Percentiles rank a stretch among this genome's conserved stretches.
Conservation (phyloP, 2,888 invertebrate genomes). For the Polietes domitor region DNA sequence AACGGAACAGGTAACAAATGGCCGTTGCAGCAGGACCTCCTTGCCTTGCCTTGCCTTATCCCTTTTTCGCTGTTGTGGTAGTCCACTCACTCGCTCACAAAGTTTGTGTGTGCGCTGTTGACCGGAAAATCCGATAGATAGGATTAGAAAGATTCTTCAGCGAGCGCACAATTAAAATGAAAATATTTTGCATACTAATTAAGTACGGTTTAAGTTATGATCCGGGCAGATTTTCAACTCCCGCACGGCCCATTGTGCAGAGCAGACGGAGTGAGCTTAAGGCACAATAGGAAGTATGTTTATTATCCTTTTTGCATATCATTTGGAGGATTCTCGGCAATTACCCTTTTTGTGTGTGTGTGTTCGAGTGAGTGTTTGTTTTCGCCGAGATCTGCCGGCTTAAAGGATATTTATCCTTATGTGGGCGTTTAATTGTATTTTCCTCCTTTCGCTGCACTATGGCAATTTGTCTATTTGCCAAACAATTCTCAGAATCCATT, state of each 20-base stretch:
- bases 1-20: conserved; percentile 49
- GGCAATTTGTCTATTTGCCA: conserved; percentile 41
- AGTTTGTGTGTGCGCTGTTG: conserved; percentile 66
- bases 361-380: conserved; percentile 56
- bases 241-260: conserved; percentile 7
- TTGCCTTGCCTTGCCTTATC: too few species aligned
- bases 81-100: conserved; percentile 34
- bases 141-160: conserved; percentile 71
- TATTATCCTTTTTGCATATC: conserved; percentile 71
- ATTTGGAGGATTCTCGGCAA: conserved; percentile 74
- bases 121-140: conserved; percentile 77
- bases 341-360: conserved; percentile 75
- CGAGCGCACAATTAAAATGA: conserved; percentile 70
- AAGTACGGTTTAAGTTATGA: conserved; percentile 68
- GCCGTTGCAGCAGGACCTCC: neutral
- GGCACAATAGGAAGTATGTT: conserved; percentile 56
- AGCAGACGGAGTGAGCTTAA: conserved; percentile 28
- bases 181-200: conserved; percentile 79
- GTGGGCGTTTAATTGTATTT: conserved; percentile 66
- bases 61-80: conserved; percentile 9
- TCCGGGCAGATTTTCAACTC: conserved; percentile 41
- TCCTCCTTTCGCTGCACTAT: conserved; percentile 38
- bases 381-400: conserved; percentile 44
- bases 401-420: conserved; percentile 57
- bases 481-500: conserved; percentile 36